Base-by-base conservation (phyloP, 2,113 vertebrate genomes). In the Myiagra hebetior region DNA sequence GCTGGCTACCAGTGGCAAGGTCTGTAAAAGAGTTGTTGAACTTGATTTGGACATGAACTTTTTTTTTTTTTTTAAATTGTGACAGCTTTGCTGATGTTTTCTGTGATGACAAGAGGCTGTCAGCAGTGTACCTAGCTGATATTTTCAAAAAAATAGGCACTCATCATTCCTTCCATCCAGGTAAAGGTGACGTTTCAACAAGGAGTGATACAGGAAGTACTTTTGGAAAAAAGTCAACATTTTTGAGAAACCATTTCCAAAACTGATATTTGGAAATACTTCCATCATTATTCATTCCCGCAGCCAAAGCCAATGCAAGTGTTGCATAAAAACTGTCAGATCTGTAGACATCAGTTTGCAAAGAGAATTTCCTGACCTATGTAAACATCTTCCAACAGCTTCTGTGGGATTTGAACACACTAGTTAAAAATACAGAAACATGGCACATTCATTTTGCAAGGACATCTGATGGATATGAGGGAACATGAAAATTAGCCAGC, bases 131-230 rank as follows among this genome's bases (percentile, higher is more conserved):
- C 27, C 14, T 60, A 23, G 35, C 3, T 52, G 27, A 17, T 77
- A 13, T 15, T 86, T 70, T 6, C 0, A 18, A 37, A 50, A 44
- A 53, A 41, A 65, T 6, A 20, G 0, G 1, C 2, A 2, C 3
- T 56, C 14, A 18, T 33, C 50, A 47, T 65, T 85, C 85, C 10
- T 47, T 13, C 15, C 8, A 18, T 83, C 9, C 10, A 7, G 23
- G 5, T 65, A 62, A 57, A 91, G 30, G 23, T 69, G 20, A 7
- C 3, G 2, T 59, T 86, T 67, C 68, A 86, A 23, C 24, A 27
- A 35, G 13, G 42, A 49, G 1, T 39, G 33, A 16, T 37, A 7
- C 3, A n/a, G 16, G 63, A 76, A 52, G 13, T 72, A 7, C 26
- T 63, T 81, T 22, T 7, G 4, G n/a, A 41, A 50, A 6, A 13